Conservation (phyloP, 2,113 vertebrate genomes). For the Sigmodon hispidus region DNA sequence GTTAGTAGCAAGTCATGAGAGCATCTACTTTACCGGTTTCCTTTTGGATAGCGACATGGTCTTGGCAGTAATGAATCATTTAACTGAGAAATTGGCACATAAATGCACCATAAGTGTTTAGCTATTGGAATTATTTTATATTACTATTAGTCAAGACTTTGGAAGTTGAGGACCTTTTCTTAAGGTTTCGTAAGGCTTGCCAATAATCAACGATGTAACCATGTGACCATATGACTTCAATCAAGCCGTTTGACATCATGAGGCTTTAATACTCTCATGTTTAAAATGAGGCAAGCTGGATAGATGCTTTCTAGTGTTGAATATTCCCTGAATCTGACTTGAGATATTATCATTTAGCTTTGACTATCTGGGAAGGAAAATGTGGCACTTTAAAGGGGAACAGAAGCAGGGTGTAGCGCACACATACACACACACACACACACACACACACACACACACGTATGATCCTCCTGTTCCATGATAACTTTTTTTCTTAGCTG, state of each 20-base stretch:
- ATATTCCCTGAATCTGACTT: conserved; percentile 6
- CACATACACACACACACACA: neutral
- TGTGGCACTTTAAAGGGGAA: conserved; percentile 30
- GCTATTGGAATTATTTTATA: neutral
- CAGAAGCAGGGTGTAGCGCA: conserved; percentile 55
- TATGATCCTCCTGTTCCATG: conserved; percentile 53
- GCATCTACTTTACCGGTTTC: neutral
- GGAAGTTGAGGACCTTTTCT: neutral
- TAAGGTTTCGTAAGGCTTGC: neutral
- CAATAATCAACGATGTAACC: neutral
- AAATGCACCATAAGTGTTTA: neutral
- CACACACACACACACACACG: neutral
- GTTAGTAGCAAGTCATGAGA: neutral
- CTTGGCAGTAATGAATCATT: neutral
- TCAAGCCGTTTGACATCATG: neutral
- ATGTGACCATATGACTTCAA: neutral
- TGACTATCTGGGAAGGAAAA: conserved; percentile 48
- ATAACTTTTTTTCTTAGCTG: conserved; percentile 71
- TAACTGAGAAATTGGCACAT: neutral
- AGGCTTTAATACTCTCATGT: neutral
- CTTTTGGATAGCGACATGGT: neutral
- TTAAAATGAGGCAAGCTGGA: conserved; percentile 36
- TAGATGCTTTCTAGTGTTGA: conserved; percentile 10
- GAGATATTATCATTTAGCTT: conserved; percentile 33
- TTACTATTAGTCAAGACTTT: neutral